Evolutionary conservation across 1,140 invertebrate genomes (phyloP), one percentile per base, ranked within the genome.

Genomic region (Meteorus sp.): DNA sequence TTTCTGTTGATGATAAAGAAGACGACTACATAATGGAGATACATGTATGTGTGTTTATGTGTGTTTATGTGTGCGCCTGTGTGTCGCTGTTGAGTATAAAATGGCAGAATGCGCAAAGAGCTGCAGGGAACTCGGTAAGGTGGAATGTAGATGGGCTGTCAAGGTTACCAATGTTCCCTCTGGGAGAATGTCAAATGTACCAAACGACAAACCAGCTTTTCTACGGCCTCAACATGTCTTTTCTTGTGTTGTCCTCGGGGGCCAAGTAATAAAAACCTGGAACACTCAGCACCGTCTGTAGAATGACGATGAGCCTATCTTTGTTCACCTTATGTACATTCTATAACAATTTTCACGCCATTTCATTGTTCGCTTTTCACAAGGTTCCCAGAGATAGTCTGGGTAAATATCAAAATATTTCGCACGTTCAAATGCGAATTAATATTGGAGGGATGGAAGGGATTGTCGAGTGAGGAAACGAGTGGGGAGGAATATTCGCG

Each of bases 261-360:
- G 56, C 43, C 25, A n/a, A 62, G 64, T 65, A 62, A 72, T 73
- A 73, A 73, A 73, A 72, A 72, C 65, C 50, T 23, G 52, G 57
- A 65, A 62, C 57, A 70, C 67, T 71, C 70, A 73, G 70, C 70
- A 73, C 62, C 62, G n/a, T n/a, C n/a, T n/a, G n/a, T n/a, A n/a
- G 4, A 13, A 39, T 62, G 63, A 67, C 67, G 69, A 73, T 69
- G 65, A 68, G 65, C 47, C 29, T 45, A 52, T 31, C 59, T 59
- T 64, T 66, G 9, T 47, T 19, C 11, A 20, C 23, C 27, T 47
- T 47, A 7, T 3, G 8, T 44, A 19, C 20, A 44, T 44, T 5
- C 17, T 19, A 44, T 15, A n/a, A 9, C 8, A n/a, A n/a, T n/a
- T n/a, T 39, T 39, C 17, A 39, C n/a, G n/a, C n/a, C n/a, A n/a